These are phyloP conservation scores for Thalassarche chlororhynchos DNA, from an alignment of 2,113 vertebrate genomes.

Conservation along the genomic window DNA sequence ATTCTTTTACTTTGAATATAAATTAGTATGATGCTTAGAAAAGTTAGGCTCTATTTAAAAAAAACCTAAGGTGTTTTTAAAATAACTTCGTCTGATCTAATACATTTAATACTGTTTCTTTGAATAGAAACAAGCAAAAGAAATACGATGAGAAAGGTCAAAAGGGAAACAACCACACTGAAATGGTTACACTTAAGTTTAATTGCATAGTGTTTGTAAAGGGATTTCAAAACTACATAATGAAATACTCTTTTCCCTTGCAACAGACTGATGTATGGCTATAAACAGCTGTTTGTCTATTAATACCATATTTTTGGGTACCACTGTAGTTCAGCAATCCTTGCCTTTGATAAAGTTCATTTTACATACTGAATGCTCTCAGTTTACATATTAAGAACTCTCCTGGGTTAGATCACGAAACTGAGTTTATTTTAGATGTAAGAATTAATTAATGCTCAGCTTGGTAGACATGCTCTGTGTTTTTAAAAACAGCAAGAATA, in stretches of 20 bases:
- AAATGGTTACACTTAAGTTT: background rate
- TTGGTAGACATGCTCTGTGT: background rate
- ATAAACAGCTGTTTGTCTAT: background rate
- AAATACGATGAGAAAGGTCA: background rate
- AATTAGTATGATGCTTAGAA: background rate
- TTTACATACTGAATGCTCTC: background rate
- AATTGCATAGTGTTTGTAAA: background rate
- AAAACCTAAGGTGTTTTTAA: background rate
- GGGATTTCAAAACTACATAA: background rate
- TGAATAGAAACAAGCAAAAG: background rate
- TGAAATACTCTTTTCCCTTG: background rate
- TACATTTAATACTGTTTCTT: background rate
- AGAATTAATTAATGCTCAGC: background rate
- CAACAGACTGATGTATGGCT: background rate
- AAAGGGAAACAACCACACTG: background rate
- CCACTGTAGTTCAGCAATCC: background rate
- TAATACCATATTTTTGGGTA: background rate
- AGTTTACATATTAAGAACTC: background rate
- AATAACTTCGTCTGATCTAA: background rate
- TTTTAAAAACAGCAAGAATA: background rate
- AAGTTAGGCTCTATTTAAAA: background rate
- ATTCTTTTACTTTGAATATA: background rate
- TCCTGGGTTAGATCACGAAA: background rate
- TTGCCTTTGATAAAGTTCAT: background rate
- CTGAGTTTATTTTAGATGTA: background rate